Percentiles rank a stretch among this genome's conserved stretches.
Conservation (phyloP, 92 coral and sea anemone species). For the Phenganax subtilis region DNA sequence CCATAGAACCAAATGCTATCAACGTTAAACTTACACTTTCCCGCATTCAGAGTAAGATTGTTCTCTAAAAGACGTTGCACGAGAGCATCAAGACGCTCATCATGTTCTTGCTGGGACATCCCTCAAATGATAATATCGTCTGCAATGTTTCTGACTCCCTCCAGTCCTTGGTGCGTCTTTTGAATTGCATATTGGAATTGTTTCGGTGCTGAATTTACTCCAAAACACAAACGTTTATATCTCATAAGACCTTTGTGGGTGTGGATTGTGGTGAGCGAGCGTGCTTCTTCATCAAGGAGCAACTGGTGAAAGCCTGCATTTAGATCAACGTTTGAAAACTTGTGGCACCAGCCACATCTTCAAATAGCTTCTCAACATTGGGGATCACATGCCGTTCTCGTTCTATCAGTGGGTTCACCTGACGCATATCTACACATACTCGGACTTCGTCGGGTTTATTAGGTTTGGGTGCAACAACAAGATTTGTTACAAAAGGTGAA, state of each 20-base stretch:
- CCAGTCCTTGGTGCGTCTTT: neutral
- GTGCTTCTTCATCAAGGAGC: conserved; percentile 2
- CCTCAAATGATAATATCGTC: conserved; percentile 38
- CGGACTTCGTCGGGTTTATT: neutral
- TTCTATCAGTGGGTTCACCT: conserved; percentile 26
- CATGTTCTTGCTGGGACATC: conserved; percentile 41
- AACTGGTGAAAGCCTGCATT: conserved; percentile 18
- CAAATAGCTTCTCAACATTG: conserved; percentile 39
- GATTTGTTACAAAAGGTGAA: neutral
- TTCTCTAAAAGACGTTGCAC: conserved; percentile 29
- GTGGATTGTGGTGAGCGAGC: conserved; percentile 16
- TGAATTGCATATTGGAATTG: neutral
- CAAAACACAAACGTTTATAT: neutral
- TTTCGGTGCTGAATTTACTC: neutral
- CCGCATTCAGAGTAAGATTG: conserved; percentile 1
- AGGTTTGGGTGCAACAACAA: conserved; percentile 8
- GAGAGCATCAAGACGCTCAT: conserved; percentile 20
- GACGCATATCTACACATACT: too few relatives aligned
- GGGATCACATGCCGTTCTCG: conserved; percentile 41
- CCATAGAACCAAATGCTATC: conserved; percentile 1
- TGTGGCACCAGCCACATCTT: conserved; percentile 31
- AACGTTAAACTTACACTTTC: conserved; percentile 2
- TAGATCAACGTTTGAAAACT: conserved; percentile 3
- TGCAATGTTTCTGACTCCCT: conserved; percentile 29
- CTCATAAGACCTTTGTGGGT: neutral